phyloP scores from a whole-genome alignment of 1,140 invertebrate genomes.

The Batillaria attramentaria region DNA sequence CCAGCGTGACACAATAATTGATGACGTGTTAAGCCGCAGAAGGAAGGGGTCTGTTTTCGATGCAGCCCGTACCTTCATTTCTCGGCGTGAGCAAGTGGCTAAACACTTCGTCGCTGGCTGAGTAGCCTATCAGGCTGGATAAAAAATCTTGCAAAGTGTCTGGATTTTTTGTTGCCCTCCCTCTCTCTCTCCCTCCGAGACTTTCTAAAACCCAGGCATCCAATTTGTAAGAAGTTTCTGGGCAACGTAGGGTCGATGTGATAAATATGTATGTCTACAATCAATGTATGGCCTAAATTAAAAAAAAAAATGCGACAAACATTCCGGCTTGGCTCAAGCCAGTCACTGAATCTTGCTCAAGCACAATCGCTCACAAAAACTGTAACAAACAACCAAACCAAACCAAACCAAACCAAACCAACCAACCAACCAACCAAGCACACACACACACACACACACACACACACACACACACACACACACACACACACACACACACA shows the following conservation, averaged over 20 bases:
- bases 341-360: background rate
- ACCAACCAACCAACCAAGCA: background rate
- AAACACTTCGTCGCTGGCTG: background rate
- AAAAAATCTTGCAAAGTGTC: background rate
- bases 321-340: too few species aligned
- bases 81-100: background rate
- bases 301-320: slow-evolving; percentile 1
- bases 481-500: slow-evolving; percentile 27
- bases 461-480: slow-evolving; percentile 8
- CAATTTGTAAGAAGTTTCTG: too few species aligned
- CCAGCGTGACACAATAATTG: slow-evolving; percentile 28
- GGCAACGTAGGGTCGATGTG: background rate
- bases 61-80: background rate
- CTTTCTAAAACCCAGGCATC: background rate
- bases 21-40: slow-evolving; percentile 8
- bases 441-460: slow-evolving; percentile 25
- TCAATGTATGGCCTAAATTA: background rate
- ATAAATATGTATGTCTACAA: background rate
- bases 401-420: background rate
- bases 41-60: background rate
- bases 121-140: background rate
- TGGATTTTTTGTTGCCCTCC: background rate
- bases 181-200: background rate
- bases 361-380: background rate
- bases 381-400: background rate